These are phyloP conservation scores for Peromyscus melanophrys DNA, from an alignment of 2,797 vertebrate genomes.

Conservation along the genomic window DNA sequence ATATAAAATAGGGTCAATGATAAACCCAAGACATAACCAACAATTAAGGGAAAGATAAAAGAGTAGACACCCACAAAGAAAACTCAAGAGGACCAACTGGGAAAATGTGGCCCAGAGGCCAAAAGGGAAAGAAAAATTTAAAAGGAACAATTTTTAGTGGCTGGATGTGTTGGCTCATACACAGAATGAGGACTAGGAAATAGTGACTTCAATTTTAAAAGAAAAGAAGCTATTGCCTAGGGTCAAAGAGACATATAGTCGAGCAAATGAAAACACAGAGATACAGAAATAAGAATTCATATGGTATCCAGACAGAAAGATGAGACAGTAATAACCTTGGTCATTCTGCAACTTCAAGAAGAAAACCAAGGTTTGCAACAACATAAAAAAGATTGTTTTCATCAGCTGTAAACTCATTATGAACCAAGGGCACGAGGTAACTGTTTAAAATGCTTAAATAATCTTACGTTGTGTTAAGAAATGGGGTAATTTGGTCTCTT, in stretches of 20 bases:
- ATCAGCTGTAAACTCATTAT: constrained; percentile 47
- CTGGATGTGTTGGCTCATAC: neutral
- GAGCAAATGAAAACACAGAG: constrained; percentile 19
- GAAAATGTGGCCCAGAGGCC: constrained; percentile 25
- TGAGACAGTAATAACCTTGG: constrained; percentile 7
- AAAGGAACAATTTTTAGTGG: constrained; percentile 48
- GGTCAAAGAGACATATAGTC: neutral
- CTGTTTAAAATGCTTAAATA: constrained; percentile 58
- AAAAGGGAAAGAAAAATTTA: constrained; percentile 44
- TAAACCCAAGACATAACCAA: neutral
- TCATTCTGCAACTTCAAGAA: constrained; percentile 28
- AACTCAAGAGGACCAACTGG: neutral
- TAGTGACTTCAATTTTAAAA: constrained; percentile 60
- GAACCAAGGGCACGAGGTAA: constrained; percentile 33
- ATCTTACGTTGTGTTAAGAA: constrained; percentile 51
- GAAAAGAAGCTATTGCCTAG: constrained; percentile 37
- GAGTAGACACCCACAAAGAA: constrained; percentile 36
- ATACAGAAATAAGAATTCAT: neutral
- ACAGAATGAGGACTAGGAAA: constrained; percentile 38
- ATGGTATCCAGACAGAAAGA: neutral
- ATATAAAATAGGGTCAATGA: neutral
- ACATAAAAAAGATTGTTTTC: constrained; percentile 52
- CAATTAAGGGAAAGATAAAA: neutral
- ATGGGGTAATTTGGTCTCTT: neutral
- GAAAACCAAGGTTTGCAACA: constrained; percentile 62